A percentile compares a stretch with the other conserved stretches of the same genome.
phyloP scores from a whole-genome alignment of 2,888 invertebrate species.

The Tryphoninae sp. region DNA sequence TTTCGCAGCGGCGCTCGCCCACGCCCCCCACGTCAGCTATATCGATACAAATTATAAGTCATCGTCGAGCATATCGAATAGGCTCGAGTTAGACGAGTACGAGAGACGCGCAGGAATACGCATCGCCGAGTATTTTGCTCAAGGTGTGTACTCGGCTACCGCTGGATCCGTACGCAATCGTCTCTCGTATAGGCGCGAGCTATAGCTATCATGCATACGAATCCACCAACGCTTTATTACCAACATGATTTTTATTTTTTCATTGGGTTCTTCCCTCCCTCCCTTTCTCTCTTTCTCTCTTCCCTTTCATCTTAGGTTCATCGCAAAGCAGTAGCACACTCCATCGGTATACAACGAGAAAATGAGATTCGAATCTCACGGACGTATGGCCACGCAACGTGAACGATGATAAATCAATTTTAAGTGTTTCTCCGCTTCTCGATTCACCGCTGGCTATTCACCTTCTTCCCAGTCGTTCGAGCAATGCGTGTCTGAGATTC shows the following conservation, averaged over 20 bases:
- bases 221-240: constrained; percentile 52
- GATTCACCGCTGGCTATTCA: constrained; percentile 60
- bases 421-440: constrained; percentile 61
- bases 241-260: constrained; percentile 11
- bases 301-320: constrained; percentile 50
- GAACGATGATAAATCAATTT: constrained; percentile 66
- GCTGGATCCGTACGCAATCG: constrained; percentile 32
- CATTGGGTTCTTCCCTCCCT: background rate
- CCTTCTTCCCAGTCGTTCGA: constrained; percentile 31
- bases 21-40: constrained; percentile 64
- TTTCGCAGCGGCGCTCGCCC: constrained; percentile 68
- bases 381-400: constrained; percentile 56
- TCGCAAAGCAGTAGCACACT: constrained; percentile 43
- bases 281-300: constrained; percentile 19
- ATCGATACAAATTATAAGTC: constrained; percentile 70
- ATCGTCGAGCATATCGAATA: constrained; percentile 61
- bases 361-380: constrained; percentile 60
- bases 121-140: constrained; percentile 8
- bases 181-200: constrained; percentile 55
- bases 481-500: constrained; percentile 37
- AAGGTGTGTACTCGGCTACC: constrained; percentile 8
- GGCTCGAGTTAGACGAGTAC: constrained; percentile 19
- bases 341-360: constrained; percentile 46
- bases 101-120: constrained; percentile 19
- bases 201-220: constrained; percentile 12